Evolutionary conservation across 1,140 invertebrate species (phyloP).

Genomic region (Trinorchestia longiramus): DNA sequence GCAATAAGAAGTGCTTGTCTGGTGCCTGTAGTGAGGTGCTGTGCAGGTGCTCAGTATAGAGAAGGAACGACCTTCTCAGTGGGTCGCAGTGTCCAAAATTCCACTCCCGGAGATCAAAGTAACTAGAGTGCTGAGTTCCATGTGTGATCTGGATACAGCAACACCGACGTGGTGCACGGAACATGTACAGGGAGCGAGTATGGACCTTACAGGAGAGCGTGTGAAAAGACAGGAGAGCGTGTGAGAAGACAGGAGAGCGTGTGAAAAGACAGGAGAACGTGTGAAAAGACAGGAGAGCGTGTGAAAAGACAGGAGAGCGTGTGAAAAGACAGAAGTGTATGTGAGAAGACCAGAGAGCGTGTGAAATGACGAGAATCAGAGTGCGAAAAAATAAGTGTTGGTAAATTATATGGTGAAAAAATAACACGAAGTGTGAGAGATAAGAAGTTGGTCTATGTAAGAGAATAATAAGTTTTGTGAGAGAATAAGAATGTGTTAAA

Average conservation of each 20-base stretch:
- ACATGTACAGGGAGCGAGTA: no score
- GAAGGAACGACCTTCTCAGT: background rate
- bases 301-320: background rate
- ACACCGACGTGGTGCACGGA: background rate
- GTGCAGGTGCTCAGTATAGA: background rate
- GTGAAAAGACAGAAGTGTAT: background rate
- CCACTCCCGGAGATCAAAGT: background rate
- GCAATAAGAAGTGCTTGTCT: no score
- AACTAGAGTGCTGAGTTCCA: background rate
- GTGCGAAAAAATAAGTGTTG: background rate
- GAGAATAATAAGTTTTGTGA: background rate
- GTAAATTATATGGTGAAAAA: background rate
- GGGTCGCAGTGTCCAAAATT: background rate
- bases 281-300: background rate
- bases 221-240: background rate
- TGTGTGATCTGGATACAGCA: background rate
- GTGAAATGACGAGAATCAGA: background rate
- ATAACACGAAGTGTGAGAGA: background rate
- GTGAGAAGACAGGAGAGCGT: background rate
- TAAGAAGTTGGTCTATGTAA: background rate
- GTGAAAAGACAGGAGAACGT: background rate
- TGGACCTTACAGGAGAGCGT: background rate
- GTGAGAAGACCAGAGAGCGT: background rate
- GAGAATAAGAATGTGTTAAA: background rate
- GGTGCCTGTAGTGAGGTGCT: no score